A percentile compares a stretch with the other conserved stretches of the same genome.
Conservation (phyloP, 2,113 vertebrate genomes). For the Sphaerodactylus townsendi region DNA sequence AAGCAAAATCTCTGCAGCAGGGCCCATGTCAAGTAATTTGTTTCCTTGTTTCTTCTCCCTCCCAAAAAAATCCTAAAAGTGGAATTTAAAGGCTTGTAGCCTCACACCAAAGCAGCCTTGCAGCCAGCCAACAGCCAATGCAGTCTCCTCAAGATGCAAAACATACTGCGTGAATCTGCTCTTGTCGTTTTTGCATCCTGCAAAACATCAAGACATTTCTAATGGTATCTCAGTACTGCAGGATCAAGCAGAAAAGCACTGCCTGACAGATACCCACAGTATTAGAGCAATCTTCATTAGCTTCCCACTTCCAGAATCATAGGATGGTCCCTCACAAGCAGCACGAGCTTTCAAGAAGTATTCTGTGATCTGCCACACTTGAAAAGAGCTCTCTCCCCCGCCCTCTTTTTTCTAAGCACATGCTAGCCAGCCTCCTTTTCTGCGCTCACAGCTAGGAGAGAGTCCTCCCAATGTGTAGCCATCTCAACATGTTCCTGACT, state of each 20-base stretch:
- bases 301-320: no score
- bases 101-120: no score
- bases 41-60: no score
- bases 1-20: no score
- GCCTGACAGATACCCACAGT: accelerated
- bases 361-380: not conserved
- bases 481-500: constrained; percentile 14
- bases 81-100: no score
- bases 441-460: not conserved
- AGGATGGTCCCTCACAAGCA: not conserved
- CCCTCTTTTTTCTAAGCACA: not conserved
- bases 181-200: not conserved
- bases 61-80: no score
- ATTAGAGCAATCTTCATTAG: not conserved
- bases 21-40: no score
- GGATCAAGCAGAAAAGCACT: not conserved
- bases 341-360: not conserved
- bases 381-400: not conserved
- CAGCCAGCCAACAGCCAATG: no score
- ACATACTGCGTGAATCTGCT: not conserved
- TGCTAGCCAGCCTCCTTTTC: not conserved
- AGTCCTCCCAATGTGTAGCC: constrained; percentile 15
- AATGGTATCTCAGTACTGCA: not conserved
- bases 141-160: not conserved
- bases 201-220: not conserved